Base-by-base conservation (phyloP, 2,113 vertebrate species). In the Plecotus auritus region DNA sequence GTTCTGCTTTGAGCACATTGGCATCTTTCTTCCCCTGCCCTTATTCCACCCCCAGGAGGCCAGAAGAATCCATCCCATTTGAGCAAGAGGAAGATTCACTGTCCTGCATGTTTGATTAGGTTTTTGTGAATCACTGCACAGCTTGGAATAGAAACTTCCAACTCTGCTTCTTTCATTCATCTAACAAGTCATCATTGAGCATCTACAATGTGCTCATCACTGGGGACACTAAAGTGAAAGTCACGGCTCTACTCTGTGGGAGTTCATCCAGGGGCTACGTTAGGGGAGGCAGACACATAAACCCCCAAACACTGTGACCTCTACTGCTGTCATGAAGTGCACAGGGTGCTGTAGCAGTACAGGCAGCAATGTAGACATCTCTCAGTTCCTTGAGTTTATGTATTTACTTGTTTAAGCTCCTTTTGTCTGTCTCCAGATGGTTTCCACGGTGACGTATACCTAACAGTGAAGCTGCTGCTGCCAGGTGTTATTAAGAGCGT, bases 401-500 rank as follows among this genome's bases (percentile, higher is more conserved):
- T 76, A 30, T 80, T 40, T 85, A 37, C 59, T 85, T 85, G 72
- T 92, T 77, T 73, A 93, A 97, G 73, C 42, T 91, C 49, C 22
- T 88, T 87, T 96, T 90, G 94, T 85, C 51, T 97, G 13, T 87
- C 83, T 14, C 45, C 92, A 99, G 99, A 99, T 98, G 99, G 99
- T 93, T 99, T 99, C 98, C 99, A 98, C 1, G 99, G 99, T 11
- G 99, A 99, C 11, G 97, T 99, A 9, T 99, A 99, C 98, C 97
- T 99, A 95, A 99, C 99, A 1, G 99, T 99, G 96, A 99, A 99
- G 97, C 97, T 99, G 96, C 98, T 99, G 28, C 98, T 99, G 95
- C 99, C 99, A 0, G 99, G 99, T 0, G 99, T 99, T 51, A 98
- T 99, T 70, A 99, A 99, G 97, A 99, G 99, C 47, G 99, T 99